Base-by-base conservation (phyloP, 2,888 invertebrate genomes). In the Autographa pulchrina region DNA sequence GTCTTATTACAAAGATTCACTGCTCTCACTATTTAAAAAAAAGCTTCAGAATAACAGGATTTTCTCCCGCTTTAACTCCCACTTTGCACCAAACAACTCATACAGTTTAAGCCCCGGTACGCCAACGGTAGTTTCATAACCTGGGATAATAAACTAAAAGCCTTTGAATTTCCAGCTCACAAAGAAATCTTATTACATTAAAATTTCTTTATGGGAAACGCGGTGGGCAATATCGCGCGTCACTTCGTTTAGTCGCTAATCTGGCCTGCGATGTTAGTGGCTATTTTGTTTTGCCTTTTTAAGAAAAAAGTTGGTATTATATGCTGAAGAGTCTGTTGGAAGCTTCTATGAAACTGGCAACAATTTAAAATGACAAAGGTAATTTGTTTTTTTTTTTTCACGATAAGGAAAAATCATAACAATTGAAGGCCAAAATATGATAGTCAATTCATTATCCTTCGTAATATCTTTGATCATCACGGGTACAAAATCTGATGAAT, bases 181-280 rank as follows among this genome's bases (percentile, higher is more conserved):
- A 93, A 93, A 93, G 92, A 90, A 92, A 90, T 89, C 89, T 92
- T 92, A 93, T 93, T 92, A 90, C 90, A 92, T 93, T 92, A 92
- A 91, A 93, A 90, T 92, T 89, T 90, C 88, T 92, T 90, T 90
- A 87, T 85, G 81, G 82, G 75, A 79, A 85, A 78, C 74, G 77
- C 69, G 78, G 87, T 86, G 86, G 60, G 78, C 74, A 85, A 85
- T 86, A 92, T 92, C 84, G 86, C 79, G 84, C 80, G 85, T 83
- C 89, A 89, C 85, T 89, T 87, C 75, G 74, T 75, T 81, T 76
- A 77, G 60, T 73, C 71, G 78, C 64, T 73, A 75, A 83, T 82
- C 80, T 80, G 56, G 59, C 72, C 74, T 64, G 64, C 73, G 58
- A 60, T 72, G 41, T 59, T 69, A 48, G 62, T n/a, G 16, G 48